phyloP scores from a whole-genome alignment of 1,140 invertebrate genomes.

The Eriocheir sinensis region DNA sequence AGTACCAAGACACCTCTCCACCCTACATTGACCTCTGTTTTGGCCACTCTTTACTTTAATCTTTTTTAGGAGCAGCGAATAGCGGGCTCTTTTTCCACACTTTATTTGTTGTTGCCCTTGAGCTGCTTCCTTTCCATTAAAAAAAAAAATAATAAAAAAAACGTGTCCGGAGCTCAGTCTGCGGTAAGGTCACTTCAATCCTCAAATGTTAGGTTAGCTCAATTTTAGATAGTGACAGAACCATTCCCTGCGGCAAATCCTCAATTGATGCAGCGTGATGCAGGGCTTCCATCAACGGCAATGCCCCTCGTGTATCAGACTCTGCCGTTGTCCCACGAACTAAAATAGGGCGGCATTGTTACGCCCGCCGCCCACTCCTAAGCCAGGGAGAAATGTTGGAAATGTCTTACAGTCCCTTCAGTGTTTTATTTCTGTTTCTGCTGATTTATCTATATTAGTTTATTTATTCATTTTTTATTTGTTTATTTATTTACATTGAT shows the following conservation, averaged over 20 bases:
- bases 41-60: too few species aligned
- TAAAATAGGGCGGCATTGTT: conserved; percentile 49
- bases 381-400: conserved; percentile 48
- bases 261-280: conserved; percentile 44
- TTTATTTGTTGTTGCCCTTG: too few species aligned
- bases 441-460: too few species aligned
- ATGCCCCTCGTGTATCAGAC: conserved; percentile 56
- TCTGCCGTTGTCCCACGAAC: conserved; percentile 51
- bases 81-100: too few species aligned
- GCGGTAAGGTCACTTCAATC: conserved; percentile 47
- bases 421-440: too few species aligned
- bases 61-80: too few species aligned
- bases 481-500: too few species aligned
- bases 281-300: conserved; percentile 52
- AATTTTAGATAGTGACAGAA: conserved; percentile 34
- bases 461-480: too few species aligned
- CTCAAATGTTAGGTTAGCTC: conserved; percentile 51
- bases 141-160: too few species aligned
- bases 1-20: too few species aligned
- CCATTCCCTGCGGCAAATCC: conserved; percentile 39
- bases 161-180: conserved; percentile 54
- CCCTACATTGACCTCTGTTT: too few species aligned
- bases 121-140: too few species aligned
- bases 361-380: conserved; percentile 43
- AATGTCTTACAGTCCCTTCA: conserved; percentile 42